Evolutionary conservation across 1,140 invertebrate species (phyloP), one percentile per base, ranked within the genome.

Genomic region (Mycetomoellerius zeteki): DNA sequence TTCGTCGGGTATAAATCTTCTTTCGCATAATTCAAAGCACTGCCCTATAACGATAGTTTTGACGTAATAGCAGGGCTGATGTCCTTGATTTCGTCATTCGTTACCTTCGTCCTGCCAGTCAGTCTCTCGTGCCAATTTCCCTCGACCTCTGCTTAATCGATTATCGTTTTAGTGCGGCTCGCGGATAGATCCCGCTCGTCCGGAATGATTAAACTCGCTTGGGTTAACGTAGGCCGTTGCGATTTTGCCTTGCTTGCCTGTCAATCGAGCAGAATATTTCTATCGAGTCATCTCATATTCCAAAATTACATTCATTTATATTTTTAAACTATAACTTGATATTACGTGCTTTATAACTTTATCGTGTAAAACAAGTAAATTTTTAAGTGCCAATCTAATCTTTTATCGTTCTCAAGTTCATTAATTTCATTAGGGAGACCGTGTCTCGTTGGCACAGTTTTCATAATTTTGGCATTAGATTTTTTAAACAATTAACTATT

Each of bases 51-150:
- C 16, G 24, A 85, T 78, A 64, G 37, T 85, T 85, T 50, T 16
- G 58, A 78, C 43, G 58, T 78, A 43, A 30, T 37, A 14, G 27
- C 8, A 81, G 50, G 60, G 33, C 33, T 37, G 71, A 64, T 62
- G 82, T 77, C 58, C 82, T 77, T 85, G 82, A 72, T 82, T 82
- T 65, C 67, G 52, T 82, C 67, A 82, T 73, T 21, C 54, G 67
- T 82, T 82, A 73, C 54, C 80, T 82, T 73, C 80, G 67, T 73
- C 80, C 52, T 82, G 52, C 24, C 60, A 65, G 85, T 81, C 76
- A 30, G 37, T 78, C 19, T 65, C 71, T 58, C 76, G 85, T 86
- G 19, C 85, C 75, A 86, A 80, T 58, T 86, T 85, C 82, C 43
- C 47, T 50, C 82, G 82, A 85, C 71, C 82, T 75, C 47, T 54